Percentiles rank a stretch among this genome's conserved stretches.
Conservation (phyloP, 2,113 vertebrate species). For the Chinchilla lanigera region DNA sequence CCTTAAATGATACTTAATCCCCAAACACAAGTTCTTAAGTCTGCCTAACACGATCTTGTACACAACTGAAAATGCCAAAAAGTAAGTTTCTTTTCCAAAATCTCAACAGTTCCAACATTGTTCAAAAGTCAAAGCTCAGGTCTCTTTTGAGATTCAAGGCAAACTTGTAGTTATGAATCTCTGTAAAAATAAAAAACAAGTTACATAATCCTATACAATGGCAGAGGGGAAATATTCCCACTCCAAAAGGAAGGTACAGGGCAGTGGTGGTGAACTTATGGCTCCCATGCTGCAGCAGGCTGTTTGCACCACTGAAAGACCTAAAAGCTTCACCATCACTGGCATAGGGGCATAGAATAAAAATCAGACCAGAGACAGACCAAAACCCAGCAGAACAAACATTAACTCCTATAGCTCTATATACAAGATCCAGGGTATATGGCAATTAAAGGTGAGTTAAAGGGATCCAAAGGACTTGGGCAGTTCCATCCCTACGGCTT, state of each 20-base stretch:
- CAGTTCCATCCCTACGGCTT: not conserved
- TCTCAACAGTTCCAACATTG: not conserved
- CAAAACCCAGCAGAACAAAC: not conserved
- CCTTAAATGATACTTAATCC: not conserved
- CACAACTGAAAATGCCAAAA: not conserved
- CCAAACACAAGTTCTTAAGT: not conserved
- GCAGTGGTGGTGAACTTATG: not conserved
- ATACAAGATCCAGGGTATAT: not conserved
- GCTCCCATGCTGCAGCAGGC: not conserved
- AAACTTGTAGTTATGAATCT: not conserved
- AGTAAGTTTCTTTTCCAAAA: not conserved
- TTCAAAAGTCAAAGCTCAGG: not conserved
- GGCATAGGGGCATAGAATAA: not conserved
- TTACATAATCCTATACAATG: not conserved
- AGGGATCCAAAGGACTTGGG: not conserved
- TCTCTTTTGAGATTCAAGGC: not conserved
- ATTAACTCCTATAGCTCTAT: not conserved
- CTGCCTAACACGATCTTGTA: not conserved
- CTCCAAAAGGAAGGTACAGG: not conserved
- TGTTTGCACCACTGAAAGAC: not conserved
- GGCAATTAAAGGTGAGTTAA: not conserved
- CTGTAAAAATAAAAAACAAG: not conserved
- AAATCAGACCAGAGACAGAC: not conserved
- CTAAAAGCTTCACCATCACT: not conserved
- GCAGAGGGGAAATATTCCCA: not conserved